Conservation (phyloP, 2,888 invertebrate species). For the Harmothoe impar region DNA sequence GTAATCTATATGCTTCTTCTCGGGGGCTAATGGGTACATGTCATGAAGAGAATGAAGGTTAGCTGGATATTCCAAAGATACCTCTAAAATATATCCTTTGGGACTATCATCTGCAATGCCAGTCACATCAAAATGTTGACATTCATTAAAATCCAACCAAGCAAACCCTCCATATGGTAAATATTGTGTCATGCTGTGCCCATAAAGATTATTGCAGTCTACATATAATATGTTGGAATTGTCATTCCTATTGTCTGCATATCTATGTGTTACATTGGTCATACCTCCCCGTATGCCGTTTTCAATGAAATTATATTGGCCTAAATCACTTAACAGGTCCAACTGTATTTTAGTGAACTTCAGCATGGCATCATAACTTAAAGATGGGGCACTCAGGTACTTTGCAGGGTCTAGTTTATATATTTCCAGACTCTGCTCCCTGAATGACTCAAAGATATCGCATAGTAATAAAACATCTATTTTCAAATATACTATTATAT, state of each 20-base stretch:
- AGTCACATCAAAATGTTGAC: background rate
- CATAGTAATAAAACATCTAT: background rate
- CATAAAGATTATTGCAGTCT: background rate
- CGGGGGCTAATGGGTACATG: constrained; percentile 5
- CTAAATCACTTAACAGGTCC: background rate
- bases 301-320: background rate
- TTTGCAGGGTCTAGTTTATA: background rate
- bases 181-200: background rate
- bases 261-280: background rate
- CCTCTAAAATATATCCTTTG: background rate
- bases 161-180: background rate
- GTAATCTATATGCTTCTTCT: background rate
- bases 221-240: background rate
- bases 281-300: background rate
- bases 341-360: background rate
- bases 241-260: background rate
- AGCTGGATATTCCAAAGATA: background rate
- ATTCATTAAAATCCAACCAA: background rate
- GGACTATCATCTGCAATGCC: background rate
- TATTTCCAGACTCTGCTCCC: background rate
- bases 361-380: constrained; percentile 21
- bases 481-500: background rate
- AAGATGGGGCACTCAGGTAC: background rate
- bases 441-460: background rate
- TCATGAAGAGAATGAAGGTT: background rate